Percentiles rank a stretch among this genome's conserved stretches.
These are phyloP conservation scores for Fistularia commersonii DNA, from an alignment of 2,797 vertebrate genomes.

Conservation along the genomic window DNA sequence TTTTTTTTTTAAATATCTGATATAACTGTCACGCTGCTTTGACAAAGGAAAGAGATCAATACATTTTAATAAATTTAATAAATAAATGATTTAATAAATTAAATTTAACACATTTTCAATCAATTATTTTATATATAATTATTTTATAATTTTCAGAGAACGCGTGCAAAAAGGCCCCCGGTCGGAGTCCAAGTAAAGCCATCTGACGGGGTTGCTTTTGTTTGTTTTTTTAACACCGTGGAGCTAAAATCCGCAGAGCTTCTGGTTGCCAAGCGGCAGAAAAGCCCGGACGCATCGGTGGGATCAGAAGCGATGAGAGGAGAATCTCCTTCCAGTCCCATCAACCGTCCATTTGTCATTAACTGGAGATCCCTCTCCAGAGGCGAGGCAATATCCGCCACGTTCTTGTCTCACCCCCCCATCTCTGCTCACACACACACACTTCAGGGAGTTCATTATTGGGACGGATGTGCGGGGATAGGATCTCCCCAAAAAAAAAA, in stretches of 20 bases:
- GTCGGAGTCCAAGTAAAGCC: too few relatives aligned
- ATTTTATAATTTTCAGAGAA: too few relatives aligned
- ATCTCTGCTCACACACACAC: conserved; percentile 49
- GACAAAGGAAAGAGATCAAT: too few relatives aligned
- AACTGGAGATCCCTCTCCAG: conserved; percentile 40
- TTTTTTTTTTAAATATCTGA: too few relatives aligned
- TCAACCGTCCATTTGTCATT: conserved; percentile 53
- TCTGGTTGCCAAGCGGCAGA: conserved; percentile 6
- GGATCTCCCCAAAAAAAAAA: conserved; percentile 35
- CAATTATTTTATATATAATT: too few relatives aligned
- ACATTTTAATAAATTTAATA: too few relatives aligned
- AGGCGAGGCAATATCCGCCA: conserved; percentile 58
- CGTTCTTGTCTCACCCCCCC: conserved; percentile 34
- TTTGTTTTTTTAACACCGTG: too few relatives aligned
- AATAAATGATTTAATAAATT: too few relatives aligned
- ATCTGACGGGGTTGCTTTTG: too few relatives aligned
- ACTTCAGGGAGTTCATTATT: conserved; percentile 52
- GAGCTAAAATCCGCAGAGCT: conserved; percentile 17
- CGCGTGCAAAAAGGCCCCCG: too few relatives aligned
- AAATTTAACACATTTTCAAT: too few relatives aligned
- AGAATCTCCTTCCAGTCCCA: conserved; percentile 36
- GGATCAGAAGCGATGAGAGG: conserved; percentile 36
- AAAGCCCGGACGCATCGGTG: conserved; percentile 25
- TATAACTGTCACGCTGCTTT: too few relatives aligned
- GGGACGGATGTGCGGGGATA: conserved; percentile 7